Evolutionary conservation across 2,888 invertebrate genomes (phyloP), one percentile per base, ranked within the genome.

Genomic region (Melipona bicolor): DNA sequence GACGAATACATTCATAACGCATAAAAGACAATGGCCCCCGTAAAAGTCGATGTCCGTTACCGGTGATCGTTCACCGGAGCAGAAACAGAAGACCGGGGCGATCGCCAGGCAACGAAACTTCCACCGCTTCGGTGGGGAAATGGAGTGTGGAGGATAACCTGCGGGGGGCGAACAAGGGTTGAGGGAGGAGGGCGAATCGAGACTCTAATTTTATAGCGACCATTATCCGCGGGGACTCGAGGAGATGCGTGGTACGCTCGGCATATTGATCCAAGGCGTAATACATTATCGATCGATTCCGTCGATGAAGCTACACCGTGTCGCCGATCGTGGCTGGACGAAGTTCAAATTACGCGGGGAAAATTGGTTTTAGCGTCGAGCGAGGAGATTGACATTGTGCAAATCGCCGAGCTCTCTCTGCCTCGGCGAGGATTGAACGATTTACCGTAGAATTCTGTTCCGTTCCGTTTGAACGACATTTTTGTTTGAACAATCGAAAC

Each of bases 141-240:
- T 84, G 84, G 85, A 77, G 84, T 80, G 85, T 84, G n/a, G 32
- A 59, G 79, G 81, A 81, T 77, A 73, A 52, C 70, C 54, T 9
- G 9, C 32, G 1, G 9, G 36, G 36, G 36, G 9, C 36, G 43
- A 43, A 43, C 43, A 43, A 43, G 9, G 0, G 9, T 1, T 11
- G 43, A 9, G 36, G 11, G 9, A 3, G 43, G 36, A 36, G 9
- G 36, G 50, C 3, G 43, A 71, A 74, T 56, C 36, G 62, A 71
- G 77, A 62, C 81, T 87, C 87, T 88, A 88, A 88, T 88, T 88
- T 88, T 89, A 88, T 87, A 81, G 82, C 77, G 62, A 62, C 87
- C 82, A 89, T 88, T 88, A 88, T 83, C 82, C 74, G n/a, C 69
- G 80, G 70, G 65, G 78, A 75, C 77, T 67, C 80, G 62, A 56